phyloP scores from a whole-genome alignment of 2,888 invertebrate genomes.

The Brachyopa scutellaris region DNA sequence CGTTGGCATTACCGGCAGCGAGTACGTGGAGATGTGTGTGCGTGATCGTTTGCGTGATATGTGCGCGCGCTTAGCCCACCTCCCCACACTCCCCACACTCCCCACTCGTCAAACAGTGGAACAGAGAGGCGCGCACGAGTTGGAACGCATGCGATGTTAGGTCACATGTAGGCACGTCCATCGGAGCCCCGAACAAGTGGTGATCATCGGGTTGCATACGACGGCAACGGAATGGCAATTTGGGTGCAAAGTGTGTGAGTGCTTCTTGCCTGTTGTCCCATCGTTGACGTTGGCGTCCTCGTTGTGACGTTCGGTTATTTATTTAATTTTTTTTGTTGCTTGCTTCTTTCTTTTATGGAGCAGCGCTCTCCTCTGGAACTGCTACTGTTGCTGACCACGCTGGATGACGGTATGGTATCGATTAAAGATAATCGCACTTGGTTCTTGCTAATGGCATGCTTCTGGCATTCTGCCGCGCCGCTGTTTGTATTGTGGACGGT shows the following conservation, averaged over 20 bases:
- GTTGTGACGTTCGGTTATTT: slow-evolving; percentile 37
- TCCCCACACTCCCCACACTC: not conserved
- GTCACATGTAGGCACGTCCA: slow-evolving; percentile 66
- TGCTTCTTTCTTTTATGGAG: not conserved
- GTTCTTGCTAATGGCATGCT: slow-evolving; percentile 70
- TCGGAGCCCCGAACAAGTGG: slow-evolving; percentile 51
- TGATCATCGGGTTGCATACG: slow-evolving; percentile 44
- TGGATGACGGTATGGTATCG: slow-evolving; percentile 42
- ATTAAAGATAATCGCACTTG: slow-evolving; percentile 65
- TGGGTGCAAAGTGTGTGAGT: slow-evolving; percentile 36
- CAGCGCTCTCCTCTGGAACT: not conserved
- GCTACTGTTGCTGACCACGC: slow-evolving; percentile 26
- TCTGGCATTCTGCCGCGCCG: slow-evolving; percentile 62
- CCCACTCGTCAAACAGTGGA: slow-evolving; percentile 44
- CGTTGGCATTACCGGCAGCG: slow-evolving; percentile 67
- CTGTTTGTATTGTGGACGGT: slow-evolving; percentile 40
- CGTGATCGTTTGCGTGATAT: slow-evolving; percentile 68
- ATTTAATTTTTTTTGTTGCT: not conserved
- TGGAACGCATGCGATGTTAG: slow-evolving; percentile 74
- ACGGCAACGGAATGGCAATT: slow-evolving; percentile 59
- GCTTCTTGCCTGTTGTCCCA: slow-evolving; percentile 5
- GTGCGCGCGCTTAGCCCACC: slow-evolving; percentile 47
- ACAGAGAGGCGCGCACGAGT: slow-evolving; percentile 73
- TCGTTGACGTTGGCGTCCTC: slow-evolving; percentile 5
- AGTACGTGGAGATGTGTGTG: slow-evolving; percentile 71